Conservation (phyloP, 2,888 invertebrate genomes). For the Andricus curvator region DNA sequence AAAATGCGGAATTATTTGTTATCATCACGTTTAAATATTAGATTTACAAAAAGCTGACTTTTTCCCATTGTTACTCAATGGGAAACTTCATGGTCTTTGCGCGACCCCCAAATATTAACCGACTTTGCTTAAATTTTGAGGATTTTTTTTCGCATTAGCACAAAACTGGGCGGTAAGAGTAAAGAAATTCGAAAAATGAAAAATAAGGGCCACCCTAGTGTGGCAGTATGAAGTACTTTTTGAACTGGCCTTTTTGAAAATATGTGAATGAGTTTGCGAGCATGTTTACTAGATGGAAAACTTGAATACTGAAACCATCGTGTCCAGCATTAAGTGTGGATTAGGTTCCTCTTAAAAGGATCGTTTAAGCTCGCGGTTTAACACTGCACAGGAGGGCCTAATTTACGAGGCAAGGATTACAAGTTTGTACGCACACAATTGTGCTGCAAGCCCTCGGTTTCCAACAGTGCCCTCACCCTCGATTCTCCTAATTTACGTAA, state of each 20-base stretch:
- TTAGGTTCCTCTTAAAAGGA: constrained; percentile 69
- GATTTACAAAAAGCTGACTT: no score
- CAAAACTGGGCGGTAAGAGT: no score
- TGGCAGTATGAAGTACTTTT: no score
- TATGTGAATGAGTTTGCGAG: not conserved
- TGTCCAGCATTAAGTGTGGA: constrained; percentile 66
- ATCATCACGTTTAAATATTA: no score
- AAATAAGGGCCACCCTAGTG: no score
- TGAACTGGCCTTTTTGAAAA: not conserved
- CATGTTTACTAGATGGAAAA: constrained; percentile 44
- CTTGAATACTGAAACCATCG: constrained; percentile 51
- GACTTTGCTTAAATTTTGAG: no score
- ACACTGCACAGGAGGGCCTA: constrained; percentile 57
- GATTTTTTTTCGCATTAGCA: no score
- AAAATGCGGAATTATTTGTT: no score
- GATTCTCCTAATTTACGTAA: constrained; percentile 57
- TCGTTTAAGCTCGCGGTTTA: constrained; percentile 69
- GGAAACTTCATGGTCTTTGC: no score
- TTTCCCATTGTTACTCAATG: no score
- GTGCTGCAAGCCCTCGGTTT: constrained; percentile 49
- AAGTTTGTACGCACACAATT: constrained; percentile 62
- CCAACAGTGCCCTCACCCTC: constrained; percentile 29
- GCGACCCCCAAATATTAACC: no score
- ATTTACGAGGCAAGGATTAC: constrained; percentile 70
- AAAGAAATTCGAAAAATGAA: no score